Evolutionary conservation across 1,140 invertebrate species (phyloP).

Genomic region (Geopemphigus sp.): DNA sequence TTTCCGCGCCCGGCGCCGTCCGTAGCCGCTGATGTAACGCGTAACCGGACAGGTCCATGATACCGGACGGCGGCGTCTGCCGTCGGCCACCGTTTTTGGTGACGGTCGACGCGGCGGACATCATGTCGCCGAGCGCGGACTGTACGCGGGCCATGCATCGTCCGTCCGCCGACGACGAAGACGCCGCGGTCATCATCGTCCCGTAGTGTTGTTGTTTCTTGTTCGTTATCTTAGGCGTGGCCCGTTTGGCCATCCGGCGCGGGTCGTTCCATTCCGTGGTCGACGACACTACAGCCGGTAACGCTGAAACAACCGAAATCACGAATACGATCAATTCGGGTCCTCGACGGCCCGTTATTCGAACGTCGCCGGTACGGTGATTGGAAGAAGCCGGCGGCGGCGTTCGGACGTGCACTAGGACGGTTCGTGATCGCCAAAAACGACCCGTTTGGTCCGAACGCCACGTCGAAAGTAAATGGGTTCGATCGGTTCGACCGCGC

Average conservation of each 20-base stretch:
- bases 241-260: not conserved
- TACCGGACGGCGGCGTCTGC: not conserved
- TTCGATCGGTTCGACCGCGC: no score
- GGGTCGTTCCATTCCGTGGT: not conserved
- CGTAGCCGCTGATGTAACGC: conserved; percentile 63
- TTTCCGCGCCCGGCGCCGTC: conserved; percentile 61
- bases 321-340: no score
- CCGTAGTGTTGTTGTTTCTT: not conserved
- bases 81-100: conserved; percentile 9
- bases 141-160: conserved; percentile 33
- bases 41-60: conserved; percentile 64
- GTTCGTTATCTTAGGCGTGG: not conserved
- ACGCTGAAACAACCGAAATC: not conserved
- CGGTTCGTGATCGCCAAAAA: no score
- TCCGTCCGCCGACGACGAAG: not conserved
- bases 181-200: not conserved
- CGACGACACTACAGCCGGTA: not conserved
- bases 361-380: no score
- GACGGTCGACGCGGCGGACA: not conserved
- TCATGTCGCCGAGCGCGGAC: conserved; percentile 13
- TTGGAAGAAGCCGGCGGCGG: no score
- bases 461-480: no score
- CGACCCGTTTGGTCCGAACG: no score
- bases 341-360: no score
- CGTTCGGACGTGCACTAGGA: no score